Evolutionary conservation across 2,113 vertebrate species (phyloP), one percentile per base, ranked within the genome.

Genomic region (Chionis minor): DNA sequence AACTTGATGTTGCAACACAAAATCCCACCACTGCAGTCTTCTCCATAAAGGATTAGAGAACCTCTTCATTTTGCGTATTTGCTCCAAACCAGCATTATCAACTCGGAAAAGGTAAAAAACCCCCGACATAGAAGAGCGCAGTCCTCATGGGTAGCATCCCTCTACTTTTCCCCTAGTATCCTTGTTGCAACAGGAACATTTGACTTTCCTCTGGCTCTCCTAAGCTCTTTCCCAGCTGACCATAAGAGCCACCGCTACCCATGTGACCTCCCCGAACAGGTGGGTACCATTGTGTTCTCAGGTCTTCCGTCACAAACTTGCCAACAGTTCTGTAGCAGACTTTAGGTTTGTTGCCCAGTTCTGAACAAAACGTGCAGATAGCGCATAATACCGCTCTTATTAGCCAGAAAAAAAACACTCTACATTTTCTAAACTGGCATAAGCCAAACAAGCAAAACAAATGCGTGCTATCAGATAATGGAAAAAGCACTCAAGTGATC

Each of bases 111-210:
- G 7, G 35, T 26, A 3, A 40, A 67, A 67, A 90, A 42, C n/a
- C 28, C 32, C 28, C 2, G 6, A 11, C 16, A 5, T 1, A 1
- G 12, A 77, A 59, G 12, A 70, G 32, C 15, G 27, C 30, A 30
- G 23, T 21, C 14, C 38, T 19, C 35, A 3, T 0, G 2, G 19
- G 12, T 2, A 32, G 52, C 7, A 2, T 16, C 54, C 22, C 27
- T 77, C 42, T 56, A 14, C 14, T 40, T 6, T 56, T 14, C 40
- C 42, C 35, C 21, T 6, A 7, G 2, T 1, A 33, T 6, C 47
- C 45, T 3, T 19, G 47, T 7, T 51, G 28, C 44, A 80, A 35
- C 14, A 56, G 45, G 16, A 51, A n/a, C 19, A 55, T 30, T 27
- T 30, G 14, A 3, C 12, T 38, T 74, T 4, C 33, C 49, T 12